Conservation (phyloP, 35 echinoderm and acorn worm species). For the Anneissia japonica region DNA sequence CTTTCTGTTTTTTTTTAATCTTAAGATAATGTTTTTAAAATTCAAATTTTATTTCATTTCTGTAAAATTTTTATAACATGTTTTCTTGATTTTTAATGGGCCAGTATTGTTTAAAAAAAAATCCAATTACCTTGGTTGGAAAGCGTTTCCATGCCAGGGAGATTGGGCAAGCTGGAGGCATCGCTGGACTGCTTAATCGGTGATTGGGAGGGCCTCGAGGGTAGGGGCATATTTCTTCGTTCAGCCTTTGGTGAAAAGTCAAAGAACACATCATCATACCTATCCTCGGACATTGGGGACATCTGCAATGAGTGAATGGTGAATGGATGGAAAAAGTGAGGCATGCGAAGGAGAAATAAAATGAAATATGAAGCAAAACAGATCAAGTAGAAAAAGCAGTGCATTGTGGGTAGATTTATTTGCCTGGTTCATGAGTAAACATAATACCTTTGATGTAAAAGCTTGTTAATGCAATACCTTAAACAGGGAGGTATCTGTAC, state of each 20-base stretch:
- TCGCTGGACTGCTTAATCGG: conserved; percentile 20
- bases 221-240: conserved; percentile 28
- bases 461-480: neutral
- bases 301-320: neutral
- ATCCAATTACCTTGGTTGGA: neutral
- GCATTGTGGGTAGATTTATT: neutral
- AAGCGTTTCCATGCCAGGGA: neutral
- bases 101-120: too few relatives aligned
- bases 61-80: too few relatives aligned
- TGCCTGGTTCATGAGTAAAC: neutral
- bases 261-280: conserved; percentile 89
- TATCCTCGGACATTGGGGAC: conserved; percentile 68
- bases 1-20: too few relatives aligned
- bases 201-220: conserved; percentile 13
- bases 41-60: too few relatives aligned
- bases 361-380: neutral
- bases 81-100: too few relatives aligned
- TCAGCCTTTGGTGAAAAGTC: conserved; percentile 83
- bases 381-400: neutral
- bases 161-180: neutral
- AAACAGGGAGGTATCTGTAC: too few relatives aligned
- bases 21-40: too few relatives aligned
- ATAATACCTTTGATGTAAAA: too few relatives aligned
- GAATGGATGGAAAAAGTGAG: conserved; percentile 5
- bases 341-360: neutral